Evolutionary conservation across 1,140 invertebrate species (phyloP).

Genomic region (Rhagoletis pomonella): DNA sequence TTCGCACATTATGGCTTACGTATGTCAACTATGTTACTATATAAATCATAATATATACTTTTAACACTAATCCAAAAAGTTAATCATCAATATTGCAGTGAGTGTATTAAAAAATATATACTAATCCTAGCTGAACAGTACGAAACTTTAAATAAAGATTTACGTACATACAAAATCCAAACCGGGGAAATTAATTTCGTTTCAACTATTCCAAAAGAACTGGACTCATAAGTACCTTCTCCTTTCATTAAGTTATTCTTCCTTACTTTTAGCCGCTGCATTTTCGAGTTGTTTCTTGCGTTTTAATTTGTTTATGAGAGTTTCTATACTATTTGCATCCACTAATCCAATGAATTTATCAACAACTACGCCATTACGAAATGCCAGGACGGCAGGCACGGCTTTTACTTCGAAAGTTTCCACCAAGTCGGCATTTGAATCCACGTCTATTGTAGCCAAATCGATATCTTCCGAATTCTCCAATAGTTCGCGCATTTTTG

Average conservation of each 20-base stretch:
- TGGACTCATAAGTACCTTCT: not conserved
- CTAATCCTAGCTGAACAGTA: not conserved
- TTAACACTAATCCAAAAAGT: not conserved
- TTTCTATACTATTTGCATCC: slow-evolving; percentile 88
- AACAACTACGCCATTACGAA: slow-evolving; percentile 90
- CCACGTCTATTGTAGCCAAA: slow-evolving; percentile 94
- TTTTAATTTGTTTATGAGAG: slow-evolving; percentile 85
- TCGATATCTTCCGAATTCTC: slow-evolving; percentile 85
- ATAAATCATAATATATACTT: not conserved
- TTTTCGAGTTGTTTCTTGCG: slow-evolving; percentile 62
- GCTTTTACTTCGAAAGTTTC: slow-evolving; percentile 90
- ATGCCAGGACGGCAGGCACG: slow-evolving; percentile 92
- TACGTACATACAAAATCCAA: slow-evolving; percentile 5
- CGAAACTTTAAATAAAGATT: slow-evolving; percentile 36
- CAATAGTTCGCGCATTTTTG: slow-evolving; percentile 89
- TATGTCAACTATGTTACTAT: not conserved
- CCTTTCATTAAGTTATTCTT: not conserved
- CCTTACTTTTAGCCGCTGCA: slow-evolving; percentile 42
- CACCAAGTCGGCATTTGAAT: slow-evolving; percentile 87
- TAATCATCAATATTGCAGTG: not conserved
- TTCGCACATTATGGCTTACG: not conserved
- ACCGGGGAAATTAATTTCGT: not conserved
- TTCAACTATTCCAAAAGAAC: not conserved
- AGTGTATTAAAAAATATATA: not conserved
- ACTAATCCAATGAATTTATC: slow-evolving; percentile 95